phyloP scores from a whole-genome alignment of 2,888 invertebrate genomes.

The Lomographa bimaculata region DNA sequence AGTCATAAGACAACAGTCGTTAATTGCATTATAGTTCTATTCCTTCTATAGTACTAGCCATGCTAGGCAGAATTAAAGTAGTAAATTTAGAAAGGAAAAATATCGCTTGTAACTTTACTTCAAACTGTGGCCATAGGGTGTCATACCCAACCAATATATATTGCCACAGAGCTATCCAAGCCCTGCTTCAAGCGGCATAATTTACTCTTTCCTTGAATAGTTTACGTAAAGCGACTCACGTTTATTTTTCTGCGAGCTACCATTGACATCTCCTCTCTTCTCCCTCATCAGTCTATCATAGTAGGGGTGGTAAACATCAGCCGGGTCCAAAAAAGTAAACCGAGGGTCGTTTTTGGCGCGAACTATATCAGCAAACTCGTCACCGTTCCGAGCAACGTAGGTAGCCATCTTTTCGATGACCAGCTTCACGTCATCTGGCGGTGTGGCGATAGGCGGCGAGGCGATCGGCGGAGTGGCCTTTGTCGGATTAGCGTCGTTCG shows the following conservation, averaged over 20 bases:
- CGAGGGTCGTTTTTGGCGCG: constrained; percentile 92
- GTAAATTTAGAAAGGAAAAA: too few relatives aligned
- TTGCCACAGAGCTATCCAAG: too few relatives aligned
- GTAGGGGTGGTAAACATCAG: constrained; percentile 91
- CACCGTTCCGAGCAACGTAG: constrained; percentile 97
- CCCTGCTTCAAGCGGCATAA: too few relatives aligned
- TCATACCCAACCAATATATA: too few relatives aligned
- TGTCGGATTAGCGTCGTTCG: constrained; percentile 58
- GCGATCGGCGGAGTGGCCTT: constrained; percentile 86
- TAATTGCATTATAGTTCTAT: too few relatives aligned
- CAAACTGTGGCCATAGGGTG: too few relatives aligned
- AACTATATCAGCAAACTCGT: constrained; percentile 95
- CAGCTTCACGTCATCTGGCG: constrained; percentile 91
- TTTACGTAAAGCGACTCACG: constrained; percentile 9
- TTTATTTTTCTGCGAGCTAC: constrained; percentile 40
- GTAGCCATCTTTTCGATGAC: constrained; percentile 98
- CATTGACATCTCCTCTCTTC: constrained; percentile 55
- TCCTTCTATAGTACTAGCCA: too few relatives aligned
- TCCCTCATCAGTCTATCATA: constrained; percentile 85
- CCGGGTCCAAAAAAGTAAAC: constrained; percentile 92
- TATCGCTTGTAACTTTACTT: too few relatives aligned
- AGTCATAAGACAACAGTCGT: too few relatives aligned
- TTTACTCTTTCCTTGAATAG: neutral
- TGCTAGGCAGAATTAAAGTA: too few relatives aligned
- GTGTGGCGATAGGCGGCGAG: constrained; percentile 80